phyloP scores from a whole-genome alignment of 2,797 vertebrate genomes.

The Luscinia luscinia region DNA sequence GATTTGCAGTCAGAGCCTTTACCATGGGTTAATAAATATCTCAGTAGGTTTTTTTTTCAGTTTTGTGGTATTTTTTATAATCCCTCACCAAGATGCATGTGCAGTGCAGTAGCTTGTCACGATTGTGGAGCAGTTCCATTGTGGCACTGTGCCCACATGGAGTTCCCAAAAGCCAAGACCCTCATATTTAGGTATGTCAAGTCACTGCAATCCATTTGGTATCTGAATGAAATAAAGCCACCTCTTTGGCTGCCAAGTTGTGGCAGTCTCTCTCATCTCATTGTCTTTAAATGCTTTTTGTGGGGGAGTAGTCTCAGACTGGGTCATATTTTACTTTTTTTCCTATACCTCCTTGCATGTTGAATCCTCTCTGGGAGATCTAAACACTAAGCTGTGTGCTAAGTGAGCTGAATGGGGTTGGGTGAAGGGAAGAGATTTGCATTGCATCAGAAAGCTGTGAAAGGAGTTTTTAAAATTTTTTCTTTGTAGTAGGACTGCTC shows the following conservation, averaged over 20 bases:
- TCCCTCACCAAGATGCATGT: background rate
- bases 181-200: background rate
- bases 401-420: background rate
- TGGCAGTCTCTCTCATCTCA: background rate
- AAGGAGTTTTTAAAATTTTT: background rate
- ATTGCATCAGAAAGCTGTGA: background rate
- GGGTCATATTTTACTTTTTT: background rate
- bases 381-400: background rate
- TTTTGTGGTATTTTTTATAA: background rate
- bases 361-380: background rate
- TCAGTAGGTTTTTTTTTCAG: background rate
- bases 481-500: background rate
- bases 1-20: background rate
- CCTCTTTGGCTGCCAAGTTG: background rate
- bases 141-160: rapidly evolving
- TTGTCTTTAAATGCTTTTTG: background rate
- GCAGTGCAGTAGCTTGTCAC: background rate
- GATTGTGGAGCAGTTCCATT: rapidly evolving
- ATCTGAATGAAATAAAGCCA: background rate
- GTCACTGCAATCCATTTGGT: background rate
- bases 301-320: background rate
- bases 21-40: background rate
- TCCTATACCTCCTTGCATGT: background rate
- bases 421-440: background rate
- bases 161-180: background rate